Conservation (phyloP, 2,113 vertebrate species). For the Pteruthius melanotis region DNA sequence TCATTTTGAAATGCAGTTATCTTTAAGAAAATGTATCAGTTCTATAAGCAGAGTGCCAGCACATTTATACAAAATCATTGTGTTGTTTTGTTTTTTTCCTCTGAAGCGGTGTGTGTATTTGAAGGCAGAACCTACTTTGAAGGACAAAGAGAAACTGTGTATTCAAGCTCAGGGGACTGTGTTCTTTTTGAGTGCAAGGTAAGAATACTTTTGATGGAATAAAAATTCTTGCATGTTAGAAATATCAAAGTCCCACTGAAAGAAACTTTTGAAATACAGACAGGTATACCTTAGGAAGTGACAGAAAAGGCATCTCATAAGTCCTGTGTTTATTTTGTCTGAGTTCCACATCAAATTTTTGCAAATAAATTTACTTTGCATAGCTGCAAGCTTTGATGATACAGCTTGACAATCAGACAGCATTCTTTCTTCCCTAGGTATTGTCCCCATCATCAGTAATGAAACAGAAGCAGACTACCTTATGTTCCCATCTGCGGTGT, state of each 20-base stretch:
- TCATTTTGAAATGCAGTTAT: not conserved
- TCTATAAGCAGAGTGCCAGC: not conserved
- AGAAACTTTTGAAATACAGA: not conserved
- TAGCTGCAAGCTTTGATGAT: not conserved
- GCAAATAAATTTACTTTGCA: slow-evolving; percentile 4
- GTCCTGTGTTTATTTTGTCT: not conserved
- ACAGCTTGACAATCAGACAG: not conserved
- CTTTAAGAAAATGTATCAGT: not conserved
- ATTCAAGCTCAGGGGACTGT: slow-evolving; percentile 86
- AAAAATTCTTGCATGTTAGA: not conserved
- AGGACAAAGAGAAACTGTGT: slow-evolving; percentile 85
- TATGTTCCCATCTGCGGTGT: not conserved
- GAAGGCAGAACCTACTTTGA: slow-evolving; percentile 88
- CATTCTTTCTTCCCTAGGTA: not conserved
- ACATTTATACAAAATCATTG: not conserved
- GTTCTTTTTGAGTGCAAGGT: slow-evolving; percentile 95
- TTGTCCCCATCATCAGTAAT: not conserved
- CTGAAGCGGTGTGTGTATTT: slow-evolving; percentile 87
- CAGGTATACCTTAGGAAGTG: not conserved
- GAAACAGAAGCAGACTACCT: not conserved
- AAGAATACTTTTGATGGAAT: slow-evolving; percentile 55
- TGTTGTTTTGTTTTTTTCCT: not conserved
- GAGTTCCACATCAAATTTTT: not conserved
- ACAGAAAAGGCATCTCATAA: not conserved
- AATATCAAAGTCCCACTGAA: not conserved